Conservation (phyloP, 2,888 invertebrate genomes). For the Chloromyia formosa region DNA sequence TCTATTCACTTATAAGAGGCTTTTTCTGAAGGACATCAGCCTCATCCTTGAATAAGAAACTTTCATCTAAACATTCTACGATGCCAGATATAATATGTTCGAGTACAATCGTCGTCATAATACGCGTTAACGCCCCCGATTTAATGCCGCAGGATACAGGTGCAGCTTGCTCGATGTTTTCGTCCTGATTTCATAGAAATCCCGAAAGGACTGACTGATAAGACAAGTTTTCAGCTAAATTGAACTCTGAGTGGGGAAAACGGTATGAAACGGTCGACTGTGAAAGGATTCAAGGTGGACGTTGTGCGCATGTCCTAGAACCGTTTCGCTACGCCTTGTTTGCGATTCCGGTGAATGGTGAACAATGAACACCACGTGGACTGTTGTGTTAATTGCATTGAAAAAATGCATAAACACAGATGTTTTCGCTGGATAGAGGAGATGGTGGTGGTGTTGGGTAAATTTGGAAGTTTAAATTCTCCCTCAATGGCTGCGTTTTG, state of each 20-base stretch:
- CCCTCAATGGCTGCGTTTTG: no score
- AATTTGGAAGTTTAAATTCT: no score
- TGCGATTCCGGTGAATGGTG: constrained; percentile 13
- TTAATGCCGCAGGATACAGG: background rate
- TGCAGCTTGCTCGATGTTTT: background rate
- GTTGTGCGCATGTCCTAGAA: constrained; percentile 30
- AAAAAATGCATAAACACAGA: constrained; percentile 15
- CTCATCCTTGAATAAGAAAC: background rate
- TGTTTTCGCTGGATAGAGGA: background rate
- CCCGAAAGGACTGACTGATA: constrained; percentile 38
- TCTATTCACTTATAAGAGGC: background rate
- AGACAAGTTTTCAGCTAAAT: constrained; percentile 9
- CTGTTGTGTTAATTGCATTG: constrained; percentile 9
- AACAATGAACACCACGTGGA: constrained; percentile 39
- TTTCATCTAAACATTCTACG: background rate
- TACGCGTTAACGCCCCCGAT: background rate
- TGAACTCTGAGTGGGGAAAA: constrained; percentile 1
- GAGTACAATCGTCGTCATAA: background rate
- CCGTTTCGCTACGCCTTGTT: constrained; percentile 28
- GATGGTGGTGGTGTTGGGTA: no score
- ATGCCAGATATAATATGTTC: no score
- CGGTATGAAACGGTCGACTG: constrained; percentile 18
- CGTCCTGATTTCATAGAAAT: constrained; percentile 41
- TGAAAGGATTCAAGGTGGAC: background rate
- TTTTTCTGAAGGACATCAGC: background rate